Evolutionary conservation across 2,797 vertebrate species (phyloP), one percentile per base, ranked within the genome.

Genomic region (Paguma larvata): DNA sequence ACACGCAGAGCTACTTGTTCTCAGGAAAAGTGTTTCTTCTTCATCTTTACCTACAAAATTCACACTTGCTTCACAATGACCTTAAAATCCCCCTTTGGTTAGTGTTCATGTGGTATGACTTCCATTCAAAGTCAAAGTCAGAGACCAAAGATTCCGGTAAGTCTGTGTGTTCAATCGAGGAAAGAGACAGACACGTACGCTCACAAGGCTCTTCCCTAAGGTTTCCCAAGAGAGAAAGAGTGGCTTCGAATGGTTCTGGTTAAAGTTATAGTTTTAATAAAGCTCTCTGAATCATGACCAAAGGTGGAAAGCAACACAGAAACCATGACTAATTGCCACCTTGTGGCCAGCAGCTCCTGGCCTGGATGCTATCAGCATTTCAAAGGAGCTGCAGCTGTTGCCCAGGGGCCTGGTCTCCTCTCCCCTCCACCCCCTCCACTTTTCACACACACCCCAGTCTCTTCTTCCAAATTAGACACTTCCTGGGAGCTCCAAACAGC

Each of bases 11-110:
- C 59, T 62, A 30, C 51, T 44, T 12, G 2, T 80, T 38, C 65
- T 94, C 32, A 59, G 51, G 51, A 85, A 98, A 98, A 89, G 89
- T 32, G 5, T 82, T 85, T 89, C 85, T 77, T 53, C 48, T 46
- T 84, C 38, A 21, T 79, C 41, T n/a, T 93, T 56, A 30, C 34
- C 68, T 41, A 18, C 59, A 41, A 41, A 62, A 84, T 85, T 65
- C 53, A 10, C 27, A 4, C 32, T 78, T 70, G 51, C 51, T 87
- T 86, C 72, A 6, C 51, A 46, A 44, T 7, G n/a, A 67, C 18
- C 8, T 1, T 75, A 9, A 92, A 62, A 59, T 82, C 44, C 72
- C 46, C 27, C 73, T 15, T 34, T 13, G 41, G 25, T 59, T 79
- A 79, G 5, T 59, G 25, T 92, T 41, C 46, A 4, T 23, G 30